A percentile compares a stretch with the other conserved stretches of the same genome.
These are phyloP conservation scores for Cetonia aurata DNA, from an alignment of 2,888 invertebrate species.

Conservation along the genomic window DNA sequence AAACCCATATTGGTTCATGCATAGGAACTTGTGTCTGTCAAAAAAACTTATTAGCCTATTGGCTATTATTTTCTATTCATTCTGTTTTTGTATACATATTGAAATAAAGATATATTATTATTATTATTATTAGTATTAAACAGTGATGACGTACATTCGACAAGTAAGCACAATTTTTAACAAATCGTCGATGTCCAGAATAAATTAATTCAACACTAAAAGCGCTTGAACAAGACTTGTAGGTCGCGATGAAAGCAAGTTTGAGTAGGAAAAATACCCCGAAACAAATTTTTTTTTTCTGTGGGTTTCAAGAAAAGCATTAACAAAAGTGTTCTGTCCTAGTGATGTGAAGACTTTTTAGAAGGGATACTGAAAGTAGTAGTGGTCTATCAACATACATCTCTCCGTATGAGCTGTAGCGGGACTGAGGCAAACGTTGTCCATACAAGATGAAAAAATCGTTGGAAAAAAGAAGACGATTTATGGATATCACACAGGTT, in stretches of 20 bases:
- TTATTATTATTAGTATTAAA: no score
- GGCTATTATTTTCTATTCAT: no score
- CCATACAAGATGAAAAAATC: constrained; percentile 9
- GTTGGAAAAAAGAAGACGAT: constrained; percentile 77
- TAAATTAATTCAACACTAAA: background rate
- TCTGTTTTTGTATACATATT: no score
- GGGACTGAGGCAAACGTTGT: background rate
- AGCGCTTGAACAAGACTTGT: constrained; percentile 1
- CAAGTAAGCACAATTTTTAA: constrained; percentile 8
- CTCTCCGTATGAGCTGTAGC: background rate
- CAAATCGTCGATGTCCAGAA: background rate
- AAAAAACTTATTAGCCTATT: no score
- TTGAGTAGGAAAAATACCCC: background rate
- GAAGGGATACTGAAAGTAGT: constrained; percentile 6
- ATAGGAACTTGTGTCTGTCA: no score
- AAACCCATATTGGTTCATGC: no score
- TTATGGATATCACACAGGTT: constrained; percentile 83
- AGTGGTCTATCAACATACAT: background rate
- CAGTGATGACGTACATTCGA: constrained; percentile 3
- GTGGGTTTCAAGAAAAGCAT: background rate
- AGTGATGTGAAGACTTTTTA: constrained; percentile 17
- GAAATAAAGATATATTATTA: no score
- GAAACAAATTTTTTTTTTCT: no score
- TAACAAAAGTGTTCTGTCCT: background rate
- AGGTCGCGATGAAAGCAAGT: background rate